Conservation (phyloP, 2,888 invertebrate species). For the Drosophila melanosoma region DNA sequence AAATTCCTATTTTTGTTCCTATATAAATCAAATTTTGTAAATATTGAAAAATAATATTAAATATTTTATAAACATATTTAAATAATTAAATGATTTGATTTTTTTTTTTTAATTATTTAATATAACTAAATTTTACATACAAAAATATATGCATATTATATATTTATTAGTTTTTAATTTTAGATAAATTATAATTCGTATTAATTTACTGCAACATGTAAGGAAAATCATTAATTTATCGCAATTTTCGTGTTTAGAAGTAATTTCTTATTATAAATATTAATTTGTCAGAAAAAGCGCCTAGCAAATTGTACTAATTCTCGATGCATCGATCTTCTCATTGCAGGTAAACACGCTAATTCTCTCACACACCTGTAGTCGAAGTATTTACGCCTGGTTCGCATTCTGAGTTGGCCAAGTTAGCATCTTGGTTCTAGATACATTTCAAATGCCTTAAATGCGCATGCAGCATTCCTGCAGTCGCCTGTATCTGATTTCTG, state of each 20-base stretch:
- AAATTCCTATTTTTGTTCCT: not conserved
- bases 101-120: not conserved
- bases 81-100: not conserved
- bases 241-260: not conserved
- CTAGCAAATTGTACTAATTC: constrained; percentile 67
- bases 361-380: constrained; percentile 47
- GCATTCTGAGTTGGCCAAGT: constrained; percentile 26
- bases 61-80: too few species aligned
- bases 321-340: constrained; percentile 38
- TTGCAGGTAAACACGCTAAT: constrained; percentile 77
- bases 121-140: not conserved
- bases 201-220: not conserved
- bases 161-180: not conserved
- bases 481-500: constrained; percentile 78
- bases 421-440: constrained; percentile 53
- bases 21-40: too few species aligned
- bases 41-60: too few species aligned
- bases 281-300: constrained; percentile 38
- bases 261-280: not conserved
- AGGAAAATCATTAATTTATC: not conserved
- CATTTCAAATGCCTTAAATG: constrained; percentile 79
- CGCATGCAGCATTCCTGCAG: constrained; percentile 77
- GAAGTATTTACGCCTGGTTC: constrained; percentile 25
- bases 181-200: not conserved
- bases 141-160: not conserved